Conservation (phyloP, 2,888 invertebrate genomes). For the Calliopum simillimum region DNA sequence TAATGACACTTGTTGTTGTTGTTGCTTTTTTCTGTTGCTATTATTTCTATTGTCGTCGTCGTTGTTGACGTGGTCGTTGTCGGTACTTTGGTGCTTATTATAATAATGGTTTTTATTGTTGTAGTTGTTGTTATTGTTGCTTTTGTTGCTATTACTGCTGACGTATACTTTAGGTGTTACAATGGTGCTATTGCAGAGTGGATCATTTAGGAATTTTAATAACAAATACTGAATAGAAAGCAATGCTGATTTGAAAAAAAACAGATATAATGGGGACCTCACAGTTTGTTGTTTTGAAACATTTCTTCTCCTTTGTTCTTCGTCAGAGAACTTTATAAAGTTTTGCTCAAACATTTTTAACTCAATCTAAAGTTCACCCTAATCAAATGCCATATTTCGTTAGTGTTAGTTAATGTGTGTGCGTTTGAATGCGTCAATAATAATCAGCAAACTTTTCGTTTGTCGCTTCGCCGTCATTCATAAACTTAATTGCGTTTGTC, state of each 20-base stretch:
- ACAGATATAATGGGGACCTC: no score
- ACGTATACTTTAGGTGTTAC: not conserved
- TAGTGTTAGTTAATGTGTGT: not conserved
- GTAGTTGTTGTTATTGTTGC: constrained; percentile 9
- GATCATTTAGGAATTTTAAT: no score
- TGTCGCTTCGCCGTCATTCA: constrained; percentile 31
- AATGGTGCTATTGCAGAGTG: no score
- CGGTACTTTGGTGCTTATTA: not conserved
- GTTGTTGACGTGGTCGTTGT: not conserved
- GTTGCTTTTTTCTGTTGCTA: not conserved
- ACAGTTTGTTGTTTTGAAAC: no score
- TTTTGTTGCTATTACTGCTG: not conserved
- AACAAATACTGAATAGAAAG: no score
- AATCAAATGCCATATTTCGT: no score
- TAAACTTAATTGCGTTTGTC: constrained; percentile 12
- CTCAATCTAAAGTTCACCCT: no score
- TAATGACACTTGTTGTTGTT: constrained; percentile 32
- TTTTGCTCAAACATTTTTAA: no score
- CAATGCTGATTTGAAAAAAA: no score
- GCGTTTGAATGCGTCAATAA: not conserved
- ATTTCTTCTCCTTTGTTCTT: no score
- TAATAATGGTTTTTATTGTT: not conserved
- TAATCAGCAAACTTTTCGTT: constrained; percentile 4
- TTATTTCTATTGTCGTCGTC: not conserved
- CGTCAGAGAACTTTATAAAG: no score